Evolutionary conservation across 2,797 vertebrate species (phyloP).

Genomic region (Protonibea diacanthus): DNA sequence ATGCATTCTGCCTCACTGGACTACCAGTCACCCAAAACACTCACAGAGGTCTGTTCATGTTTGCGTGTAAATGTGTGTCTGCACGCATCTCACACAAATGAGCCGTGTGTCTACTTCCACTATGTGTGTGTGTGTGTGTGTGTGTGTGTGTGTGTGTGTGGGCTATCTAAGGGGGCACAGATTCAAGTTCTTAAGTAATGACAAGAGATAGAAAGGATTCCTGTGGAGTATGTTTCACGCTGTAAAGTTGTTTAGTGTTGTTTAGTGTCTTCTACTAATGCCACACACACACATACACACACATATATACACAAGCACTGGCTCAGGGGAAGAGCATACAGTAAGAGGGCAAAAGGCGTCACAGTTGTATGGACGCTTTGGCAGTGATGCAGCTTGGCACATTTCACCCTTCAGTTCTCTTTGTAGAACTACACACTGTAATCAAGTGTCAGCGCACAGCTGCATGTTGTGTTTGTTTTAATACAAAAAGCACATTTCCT

Average conservation of each 20-base stretch:
- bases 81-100: neutral
- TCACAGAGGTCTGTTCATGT: constrained; percentile 8
- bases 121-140: neutral
- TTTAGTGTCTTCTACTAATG: constrained; percentile 5
- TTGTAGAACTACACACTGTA: constrained; percentile 23
- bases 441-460: constrained; percentile 16
- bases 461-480: constrained; percentile 15
- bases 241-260: constrained; percentile 11
- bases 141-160: constrained; percentile 3
- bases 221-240: constrained; percentile 12
- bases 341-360: constrained; percentile 45
- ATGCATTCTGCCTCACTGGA: constrained; percentile 61
- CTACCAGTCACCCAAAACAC: constrained; percentile 28
- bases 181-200: constrained; percentile 9
- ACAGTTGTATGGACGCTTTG: constrained; percentile 25
- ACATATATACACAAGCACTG: constrained; percentile 10
- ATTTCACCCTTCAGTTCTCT: constrained; percentile 45
- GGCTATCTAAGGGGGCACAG: constrained; percentile 5
- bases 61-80: constrained; percentile 10
- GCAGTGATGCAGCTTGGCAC: constrained; percentile 45
- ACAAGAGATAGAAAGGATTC: constrained; percentile 9
- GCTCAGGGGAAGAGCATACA: constrained; percentile 52
- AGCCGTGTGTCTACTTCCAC: neutral
- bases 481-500: neutral
- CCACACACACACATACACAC: constrained; percentile 5